phyloP scores from a whole-genome alignment of 2,113 vertebrate genomes.

The Steatornis caripensis region DNA sequence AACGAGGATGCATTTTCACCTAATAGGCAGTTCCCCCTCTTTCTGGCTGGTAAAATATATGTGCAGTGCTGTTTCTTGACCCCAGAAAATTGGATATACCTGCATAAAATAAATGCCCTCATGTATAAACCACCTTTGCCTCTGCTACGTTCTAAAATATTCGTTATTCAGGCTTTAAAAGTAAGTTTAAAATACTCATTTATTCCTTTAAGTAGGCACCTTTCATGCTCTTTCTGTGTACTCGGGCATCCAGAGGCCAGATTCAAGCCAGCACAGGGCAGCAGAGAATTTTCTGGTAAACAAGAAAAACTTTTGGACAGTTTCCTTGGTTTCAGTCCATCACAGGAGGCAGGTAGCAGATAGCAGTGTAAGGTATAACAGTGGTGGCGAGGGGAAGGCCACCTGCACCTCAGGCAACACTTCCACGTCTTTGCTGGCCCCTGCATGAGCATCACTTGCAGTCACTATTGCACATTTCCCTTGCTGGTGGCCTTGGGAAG shows the following conservation, averaged over 20 bases:
- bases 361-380: not conserved
- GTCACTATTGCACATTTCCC: too few relatives aligned
- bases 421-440: not conserved
- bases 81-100: not conserved
- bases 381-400: not conserved
- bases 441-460: not conserved
- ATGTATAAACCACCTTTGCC: not conserved
- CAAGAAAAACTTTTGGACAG: not conserved
- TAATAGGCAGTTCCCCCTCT: not conserved
- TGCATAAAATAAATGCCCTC: not conserved
- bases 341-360: not conserved
- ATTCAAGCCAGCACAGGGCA: not conserved
- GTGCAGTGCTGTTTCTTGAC: not conserved
- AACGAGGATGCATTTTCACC: not conserved
- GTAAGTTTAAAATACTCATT: not conserved
- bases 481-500: not conserved
- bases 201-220: not conserved
- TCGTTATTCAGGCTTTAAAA: not conserved
- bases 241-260: not conserved
- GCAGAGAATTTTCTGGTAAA: not conserved
- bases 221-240: not conserved
- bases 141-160: not conserved
- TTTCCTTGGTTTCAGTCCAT: not conserved
- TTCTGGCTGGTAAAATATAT: not conserved
- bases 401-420: not conserved